Conservation (phyloP, 2,113 vertebrate genomes). For the Centropristis striata region DNA sequence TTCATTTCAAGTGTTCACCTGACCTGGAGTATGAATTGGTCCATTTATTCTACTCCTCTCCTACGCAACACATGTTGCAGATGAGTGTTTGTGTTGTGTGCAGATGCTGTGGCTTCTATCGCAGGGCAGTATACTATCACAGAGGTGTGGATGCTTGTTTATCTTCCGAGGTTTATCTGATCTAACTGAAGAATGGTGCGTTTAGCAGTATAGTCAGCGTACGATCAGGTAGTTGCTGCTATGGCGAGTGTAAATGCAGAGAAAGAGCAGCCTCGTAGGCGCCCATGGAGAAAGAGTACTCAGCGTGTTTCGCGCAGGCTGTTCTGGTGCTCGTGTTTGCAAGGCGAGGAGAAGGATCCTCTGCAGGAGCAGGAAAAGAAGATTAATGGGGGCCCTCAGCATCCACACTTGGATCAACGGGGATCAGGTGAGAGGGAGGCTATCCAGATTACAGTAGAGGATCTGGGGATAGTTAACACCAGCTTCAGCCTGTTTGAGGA, state of each 20-base stretch:
- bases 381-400: constrained; percentile 40
- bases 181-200: neutral
- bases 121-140: constrained; percentile 29
- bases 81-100: constrained; percentile 44
- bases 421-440: constrained; percentile 60
- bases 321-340: constrained; percentile 76
- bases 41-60: constrained; percentile 43
- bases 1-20: constrained; percentile 83
- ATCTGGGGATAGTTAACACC: constrained; percentile 79
- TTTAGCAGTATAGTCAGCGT: constrained; percentile 16
- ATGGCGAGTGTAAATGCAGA: constrained; percentile 48
- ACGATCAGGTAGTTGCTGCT: neutral
- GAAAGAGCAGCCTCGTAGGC: constrained; percentile 13
- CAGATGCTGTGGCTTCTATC: constrained; percentile 44
- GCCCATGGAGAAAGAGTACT: constrained; percentile 28
- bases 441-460: constrained; percentile 78
- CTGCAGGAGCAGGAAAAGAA: constrained; percentile 50
- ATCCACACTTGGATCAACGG: constrained; percentile 35
- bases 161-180: constrained; percentile 32
- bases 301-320: constrained; percentile 34
- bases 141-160: constrained; percentile 33
- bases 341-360: constrained; percentile 38
- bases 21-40: constrained; percentile 62
- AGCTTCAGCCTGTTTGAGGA: constrained; percentile 73
- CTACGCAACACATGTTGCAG: constrained; percentile 74